These are phyloP conservation scores for Syrphus vitripennis DNA, from an alignment of 2,888 invertebrate species.

Conservation along the genomic window DNA sequence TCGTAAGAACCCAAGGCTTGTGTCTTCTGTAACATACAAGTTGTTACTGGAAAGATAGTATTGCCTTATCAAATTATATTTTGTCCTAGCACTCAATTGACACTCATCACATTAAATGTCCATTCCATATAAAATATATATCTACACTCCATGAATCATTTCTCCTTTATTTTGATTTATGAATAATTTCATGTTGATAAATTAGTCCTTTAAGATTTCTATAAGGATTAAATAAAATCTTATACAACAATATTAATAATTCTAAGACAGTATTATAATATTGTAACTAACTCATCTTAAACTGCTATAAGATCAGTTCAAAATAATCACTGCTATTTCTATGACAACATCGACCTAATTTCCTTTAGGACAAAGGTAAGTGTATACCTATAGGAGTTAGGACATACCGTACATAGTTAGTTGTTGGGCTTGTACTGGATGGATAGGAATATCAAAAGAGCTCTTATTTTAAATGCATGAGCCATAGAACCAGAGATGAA, in stretches of 20 bases:
- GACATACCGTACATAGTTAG: not conserved
- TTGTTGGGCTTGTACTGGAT: not conserved
- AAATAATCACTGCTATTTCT: slow-evolving; percentile 51
- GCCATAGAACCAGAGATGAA: slow-evolving; percentile 30
- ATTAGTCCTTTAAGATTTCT: not conserved
- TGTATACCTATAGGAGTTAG: too few relatives aligned
- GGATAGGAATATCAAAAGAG: slow-evolving; percentile 21
- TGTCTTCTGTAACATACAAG: too few relatives aligned
- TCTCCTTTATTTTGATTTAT: not conserved
- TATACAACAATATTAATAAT: not conserved
- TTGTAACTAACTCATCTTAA: not conserved
- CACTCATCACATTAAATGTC: too few relatives aligned
- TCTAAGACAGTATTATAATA: not conserved
- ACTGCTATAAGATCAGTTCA: slow-evolving; percentile 20
- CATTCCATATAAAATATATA: too few relatives aligned
- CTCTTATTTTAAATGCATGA: slow-evolving; percentile 29
- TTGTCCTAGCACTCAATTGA: too few relatives aligned
- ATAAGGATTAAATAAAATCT: not conserved
- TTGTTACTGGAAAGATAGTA: too few relatives aligned
- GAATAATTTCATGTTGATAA: not conserved
- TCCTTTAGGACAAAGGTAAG: not conserved
- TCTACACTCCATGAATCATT: not conserved
- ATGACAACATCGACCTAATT: slow-evolving; percentile 56
- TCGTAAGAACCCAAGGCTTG: too few relatives aligned
- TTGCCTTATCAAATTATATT: too few relatives aligned